A percentile compares a stretch with the other conserved stretches of the same genome.
Conservation (phyloP, 2,113 vertebrate species). For the Hypomesus transpacificus region DNA sequence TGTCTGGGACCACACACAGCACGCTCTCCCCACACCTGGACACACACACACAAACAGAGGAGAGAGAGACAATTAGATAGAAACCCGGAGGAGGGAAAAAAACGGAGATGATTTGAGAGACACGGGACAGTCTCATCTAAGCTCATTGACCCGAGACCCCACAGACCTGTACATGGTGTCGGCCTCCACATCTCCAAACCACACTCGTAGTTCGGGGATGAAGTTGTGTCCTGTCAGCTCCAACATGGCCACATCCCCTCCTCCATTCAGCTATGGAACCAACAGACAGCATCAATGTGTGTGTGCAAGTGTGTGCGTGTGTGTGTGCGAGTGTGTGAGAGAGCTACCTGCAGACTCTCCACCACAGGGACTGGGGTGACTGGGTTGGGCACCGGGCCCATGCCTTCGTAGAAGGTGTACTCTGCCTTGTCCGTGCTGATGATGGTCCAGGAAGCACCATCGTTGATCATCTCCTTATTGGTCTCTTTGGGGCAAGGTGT, state of each 20-base stretch:
- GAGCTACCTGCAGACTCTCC: constrained; percentile 79
- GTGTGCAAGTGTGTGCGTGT: constrained; percentile 1
- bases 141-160: background rate
- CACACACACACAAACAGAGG: background rate
- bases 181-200: constrained; percentile 97
- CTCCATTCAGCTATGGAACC: constrained; percentile 83
- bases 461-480: constrained; percentile 96
- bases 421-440: constrained; percentile 98
- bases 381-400: constrained; percentile 90
- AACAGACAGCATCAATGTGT: background rate
- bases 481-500: constrained; percentile 93
- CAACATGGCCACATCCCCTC: constrained; percentile 96
- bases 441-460: constrained; percentile 98
- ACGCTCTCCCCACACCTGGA: constrained; percentile 91
- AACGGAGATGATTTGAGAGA: background rate
- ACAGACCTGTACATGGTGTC: constrained; percentile 96
- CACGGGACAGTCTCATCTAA: background rate
- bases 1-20: constrained; percentile 95
- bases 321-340: background rate
- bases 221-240: constrained; percentile 98
- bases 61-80: background rate
- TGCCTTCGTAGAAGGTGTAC: constrained; percentile 96
- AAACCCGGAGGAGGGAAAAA: background rate
- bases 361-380: constrained; percentile 97
- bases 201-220: constrained; percentile 93